A percentile compares a stretch with the other conserved stretches of the same genome.
These are phyloP conservation scores for Nycticorax nycticorax DNA, from an alignment of 2,113 vertebrate genomes.

Conservation along the genomic window DNA sequence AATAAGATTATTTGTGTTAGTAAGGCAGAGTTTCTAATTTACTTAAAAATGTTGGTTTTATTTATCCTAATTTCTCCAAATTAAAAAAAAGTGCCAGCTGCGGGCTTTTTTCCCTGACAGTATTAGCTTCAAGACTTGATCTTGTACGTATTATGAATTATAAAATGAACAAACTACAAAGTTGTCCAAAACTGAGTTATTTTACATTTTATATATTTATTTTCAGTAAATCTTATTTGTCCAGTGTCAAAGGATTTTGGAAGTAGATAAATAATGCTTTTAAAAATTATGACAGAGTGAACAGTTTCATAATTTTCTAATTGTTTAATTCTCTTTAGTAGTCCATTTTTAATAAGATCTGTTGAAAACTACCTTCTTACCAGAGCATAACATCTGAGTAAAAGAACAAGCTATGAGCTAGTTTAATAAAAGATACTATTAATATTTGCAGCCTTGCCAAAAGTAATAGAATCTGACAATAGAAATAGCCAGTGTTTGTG, in stretches of 20 bases:
- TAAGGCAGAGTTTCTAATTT: background rate
- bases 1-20: background rate
- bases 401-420: background rate
- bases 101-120: background rate
- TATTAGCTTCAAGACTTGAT: background rate
- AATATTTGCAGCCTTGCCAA: background rate
- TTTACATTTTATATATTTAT: background rate
- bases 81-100: background rate
- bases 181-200: background rate
- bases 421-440: background rate
- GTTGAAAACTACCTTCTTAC: background rate
- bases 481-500: background rate
- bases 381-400: background rate
- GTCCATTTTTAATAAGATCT: background rate
- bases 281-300: background rate
- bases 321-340: background rate
- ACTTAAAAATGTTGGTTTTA: background rate
- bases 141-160: background rate
- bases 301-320: background rate
- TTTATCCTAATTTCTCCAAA: background rate
- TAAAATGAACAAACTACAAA: background rate
- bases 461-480: background rate
- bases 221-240: background rate
- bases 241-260: background rate
- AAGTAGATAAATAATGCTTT: background rate